Evolutionary conservation across 2,888 invertebrate species (phyloP).

Genomic region (Lithophane leautieri): DNA sequence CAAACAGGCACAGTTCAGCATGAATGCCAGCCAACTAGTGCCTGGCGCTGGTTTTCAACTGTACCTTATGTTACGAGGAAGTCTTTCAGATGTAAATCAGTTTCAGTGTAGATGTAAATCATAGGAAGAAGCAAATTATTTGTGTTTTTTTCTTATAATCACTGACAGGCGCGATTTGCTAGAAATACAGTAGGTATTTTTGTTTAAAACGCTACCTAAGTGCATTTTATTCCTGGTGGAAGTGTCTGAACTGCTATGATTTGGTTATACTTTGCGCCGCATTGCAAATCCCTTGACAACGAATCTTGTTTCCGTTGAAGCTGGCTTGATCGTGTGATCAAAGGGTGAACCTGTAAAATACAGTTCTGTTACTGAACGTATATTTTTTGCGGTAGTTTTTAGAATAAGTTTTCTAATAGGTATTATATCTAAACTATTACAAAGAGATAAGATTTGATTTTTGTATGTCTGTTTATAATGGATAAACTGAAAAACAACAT

Average conservation of each 20-base stretch:
- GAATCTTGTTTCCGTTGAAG: constrained; percentile 59
- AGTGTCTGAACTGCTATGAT: constrained; percentile 59
- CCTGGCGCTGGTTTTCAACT: too few relatives aligned
- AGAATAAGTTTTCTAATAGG: neutral
- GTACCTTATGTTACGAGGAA: too few relatives aligned
- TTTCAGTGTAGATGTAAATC: too few relatives aligned
- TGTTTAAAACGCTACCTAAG: constrained; percentile 23
- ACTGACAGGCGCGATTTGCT: neutral
- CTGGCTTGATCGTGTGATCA: constrained; percentile 56
- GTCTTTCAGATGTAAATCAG: too few relatives aligned
- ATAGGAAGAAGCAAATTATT: neutral
- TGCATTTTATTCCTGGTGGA: constrained; percentile 58
- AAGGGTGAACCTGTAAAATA: constrained; percentile 55
- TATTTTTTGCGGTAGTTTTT: constrained; percentile 19
- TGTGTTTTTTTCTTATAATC: neutral
- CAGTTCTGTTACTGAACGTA: constrained; percentile 23
- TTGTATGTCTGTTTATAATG: too few relatives aligned
- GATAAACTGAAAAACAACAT: too few relatives aligned
- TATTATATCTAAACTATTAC: too few relatives aligned
- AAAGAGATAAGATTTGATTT: too few relatives aligned
- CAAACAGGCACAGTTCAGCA: too few relatives aligned
- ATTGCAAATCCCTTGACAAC: constrained; percentile 66
- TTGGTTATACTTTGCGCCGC: constrained; percentile 62
- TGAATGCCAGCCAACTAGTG: too few relatives aligned
- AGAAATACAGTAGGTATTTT: constrained; percentile 24